Percentiles rank a stretch among this genome's conserved stretches.
Evolutionary conservation across 92 coral and sea anemone genomes (phyloP).

Genomic region (Phenganax stokvisi): DNA sequence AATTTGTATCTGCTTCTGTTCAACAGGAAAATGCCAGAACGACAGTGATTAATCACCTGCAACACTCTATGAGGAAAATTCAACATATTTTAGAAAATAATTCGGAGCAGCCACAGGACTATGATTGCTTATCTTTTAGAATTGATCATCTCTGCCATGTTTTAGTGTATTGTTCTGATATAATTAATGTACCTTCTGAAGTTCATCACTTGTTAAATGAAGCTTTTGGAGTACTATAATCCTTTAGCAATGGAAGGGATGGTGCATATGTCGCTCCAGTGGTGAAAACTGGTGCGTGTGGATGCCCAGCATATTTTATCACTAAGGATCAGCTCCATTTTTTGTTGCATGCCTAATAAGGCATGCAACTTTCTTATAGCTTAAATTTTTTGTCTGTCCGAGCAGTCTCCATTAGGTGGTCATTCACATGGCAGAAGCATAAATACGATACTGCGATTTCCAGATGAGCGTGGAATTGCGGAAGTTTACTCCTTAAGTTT

Average conservation of each 20-base stretch:
- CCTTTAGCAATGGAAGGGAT: neutral
- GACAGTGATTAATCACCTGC: neutral
- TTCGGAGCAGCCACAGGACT: neutral
- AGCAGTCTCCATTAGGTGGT: no score
- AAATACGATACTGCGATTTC: no score
- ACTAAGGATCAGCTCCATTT: slow-evolving; percentile 7
- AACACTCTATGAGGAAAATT: slow-evolving; percentile 1
- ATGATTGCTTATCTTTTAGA: slow-evolving; percentile 1
- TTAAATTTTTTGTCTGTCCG: no score
- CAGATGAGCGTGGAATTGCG: no score
- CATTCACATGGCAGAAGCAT: no score
- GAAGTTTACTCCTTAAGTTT: no score
- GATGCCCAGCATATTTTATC: slow-evolving; percentile 8
- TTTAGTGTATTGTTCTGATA: neutral
- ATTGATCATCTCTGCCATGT: neutral
- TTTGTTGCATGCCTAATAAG: no score
- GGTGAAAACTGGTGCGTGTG: neutral
- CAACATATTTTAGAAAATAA: neutral
- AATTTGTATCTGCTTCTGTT: no score
- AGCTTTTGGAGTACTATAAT: neutral
- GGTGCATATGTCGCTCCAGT: neutral
- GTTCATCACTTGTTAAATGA: neutral
- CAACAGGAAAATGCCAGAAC: neutral
- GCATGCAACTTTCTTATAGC: no score
- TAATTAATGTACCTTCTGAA: neutral